Evolutionary conservation across 2,888 invertebrate genomes (phyloP).

Genomic region (Latrodectus elegans): DNA sequence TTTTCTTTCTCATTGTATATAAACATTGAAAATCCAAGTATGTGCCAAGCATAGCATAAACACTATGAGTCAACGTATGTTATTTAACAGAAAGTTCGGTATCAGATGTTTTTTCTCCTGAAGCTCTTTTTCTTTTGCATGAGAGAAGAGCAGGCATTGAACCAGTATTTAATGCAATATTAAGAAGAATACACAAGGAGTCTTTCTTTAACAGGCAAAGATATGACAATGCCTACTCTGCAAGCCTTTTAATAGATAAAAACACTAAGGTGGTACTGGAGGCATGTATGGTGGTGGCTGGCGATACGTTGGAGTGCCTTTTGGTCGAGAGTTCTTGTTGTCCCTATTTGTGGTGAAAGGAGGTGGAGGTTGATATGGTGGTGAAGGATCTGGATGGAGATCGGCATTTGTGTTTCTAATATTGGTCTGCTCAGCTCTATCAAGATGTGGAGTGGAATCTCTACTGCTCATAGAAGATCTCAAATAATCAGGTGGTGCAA

Average conservation of each 20-base stretch:
- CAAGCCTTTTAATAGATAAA: conserved; percentile 1
- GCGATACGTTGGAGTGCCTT: conserved; percentile 91
- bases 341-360: conserved; percentile 86
- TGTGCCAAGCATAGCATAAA: background rate
- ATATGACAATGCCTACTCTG: conserved; percentile 65
- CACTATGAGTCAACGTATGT: background rate
- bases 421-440: conserved; percentile 66
- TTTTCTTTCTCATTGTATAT: background rate
- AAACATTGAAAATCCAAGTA: conserved; percentile 1
- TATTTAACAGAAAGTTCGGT: conserved; percentile 53
- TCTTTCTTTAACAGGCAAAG: conserved; percentile 69
- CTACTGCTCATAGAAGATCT: conserved; percentile 77
- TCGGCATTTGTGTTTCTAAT: conserved; percentile 64
- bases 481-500: conserved; percentile 88
- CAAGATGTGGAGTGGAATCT: conserved; percentile 72
- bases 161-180: conserved; percentile 49
- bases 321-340: conserved; percentile 82
- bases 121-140: conserved; percentile 58
- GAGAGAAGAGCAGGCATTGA: conserved; percentile 66
- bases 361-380: conserved; percentile 91
- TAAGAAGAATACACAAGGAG: conserved; percentile 55
- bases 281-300: conserved; percentile 98
- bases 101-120: conserved; percentile 33
- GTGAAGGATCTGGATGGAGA: conserved; percentile 67
- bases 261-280: conserved; percentile 77